A percentile compares a stretch with the other conserved stretches of the same genome.
Conservation (phyloP, 2,797 vertebrate species). For the Hemibagrus guttatus region DNA sequence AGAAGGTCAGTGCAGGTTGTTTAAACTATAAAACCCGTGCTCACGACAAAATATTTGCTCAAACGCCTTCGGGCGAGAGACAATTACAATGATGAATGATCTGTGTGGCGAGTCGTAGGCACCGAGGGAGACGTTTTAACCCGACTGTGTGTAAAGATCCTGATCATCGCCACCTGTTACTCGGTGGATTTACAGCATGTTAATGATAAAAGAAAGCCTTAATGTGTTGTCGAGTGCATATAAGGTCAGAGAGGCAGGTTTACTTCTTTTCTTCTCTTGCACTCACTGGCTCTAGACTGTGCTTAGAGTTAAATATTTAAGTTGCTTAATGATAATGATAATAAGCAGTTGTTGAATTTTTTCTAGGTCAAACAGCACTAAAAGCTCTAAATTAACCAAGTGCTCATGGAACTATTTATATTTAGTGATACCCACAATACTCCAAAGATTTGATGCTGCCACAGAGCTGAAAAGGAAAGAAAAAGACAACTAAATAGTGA, state of each 20-base stretch:
- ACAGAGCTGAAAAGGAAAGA: neutral
- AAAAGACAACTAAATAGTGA: neutral
- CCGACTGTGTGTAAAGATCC: constrained; percentile 68
- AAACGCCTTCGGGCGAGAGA: constrained; percentile 66
- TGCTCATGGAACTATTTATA: neutral
- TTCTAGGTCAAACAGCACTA: neutral
- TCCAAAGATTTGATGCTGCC: neutral
- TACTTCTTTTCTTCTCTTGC: constrained; percentile 4
- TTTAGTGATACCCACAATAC: neutral
- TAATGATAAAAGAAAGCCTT: constrained; percentile 45
- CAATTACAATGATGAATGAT: constrained; percentile 71
- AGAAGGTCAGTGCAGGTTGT: constrained; percentile 43
- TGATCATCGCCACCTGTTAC: constrained; percentile 65
- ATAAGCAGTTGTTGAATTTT: neutral
- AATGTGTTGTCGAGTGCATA: constrained; percentile 26
- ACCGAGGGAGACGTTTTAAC: constrained; percentile 47
- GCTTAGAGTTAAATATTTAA: neutral
- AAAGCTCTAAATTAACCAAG: neutral
- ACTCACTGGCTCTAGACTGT: neutral
- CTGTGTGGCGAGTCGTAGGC: constrained; percentile 64
- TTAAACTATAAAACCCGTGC: constrained; percentile 38
- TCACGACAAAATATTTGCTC: constrained; percentile 44
- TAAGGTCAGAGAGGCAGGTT: constrained; percentile 11
- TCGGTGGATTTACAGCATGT: constrained; percentile 43
- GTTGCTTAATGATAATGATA: too few relatives aligned